Evolutionary conservation across 2,888 invertebrate species (phyloP).

Genomic region (Chironomus tentans): DNA sequence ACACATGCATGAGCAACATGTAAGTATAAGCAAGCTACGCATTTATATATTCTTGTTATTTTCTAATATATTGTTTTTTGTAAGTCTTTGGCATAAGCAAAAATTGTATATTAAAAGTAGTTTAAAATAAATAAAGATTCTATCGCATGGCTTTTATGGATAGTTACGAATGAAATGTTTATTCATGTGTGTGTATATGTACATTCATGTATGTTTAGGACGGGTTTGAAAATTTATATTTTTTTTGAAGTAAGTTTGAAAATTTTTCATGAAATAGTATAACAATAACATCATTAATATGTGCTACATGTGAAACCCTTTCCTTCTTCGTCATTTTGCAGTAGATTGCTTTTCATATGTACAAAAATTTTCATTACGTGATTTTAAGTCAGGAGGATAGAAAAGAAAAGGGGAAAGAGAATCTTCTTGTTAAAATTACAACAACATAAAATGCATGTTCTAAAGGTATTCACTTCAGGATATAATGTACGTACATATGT

Average conservation of each 20-base stretch:
- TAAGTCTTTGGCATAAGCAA: not conserved
- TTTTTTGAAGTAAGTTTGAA: not conserved
- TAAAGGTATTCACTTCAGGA: not conserved
- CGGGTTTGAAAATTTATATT: not conserved
- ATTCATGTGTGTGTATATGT: not conserved
- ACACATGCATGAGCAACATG: too few relatives aligned
- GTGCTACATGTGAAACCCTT: not conserved
- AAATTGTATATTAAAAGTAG: constrained; percentile 3
- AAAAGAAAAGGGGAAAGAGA: not conserved
- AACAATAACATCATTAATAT: not conserved
- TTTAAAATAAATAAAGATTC: constrained; percentile 23
- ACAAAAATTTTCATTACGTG: not conserved
- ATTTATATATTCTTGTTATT: too few relatives aligned
- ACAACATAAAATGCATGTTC: not conserved
- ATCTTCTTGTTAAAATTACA: not conserved
- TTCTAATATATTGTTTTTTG: too few relatives aligned
- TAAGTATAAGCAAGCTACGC: too few relatives aligned
- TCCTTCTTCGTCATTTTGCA: not conserved
- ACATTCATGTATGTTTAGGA: not conserved
- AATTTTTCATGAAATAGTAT: not conserved
- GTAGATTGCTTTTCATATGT: not conserved
- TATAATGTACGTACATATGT: too few relatives aligned
- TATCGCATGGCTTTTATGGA: not conserved
- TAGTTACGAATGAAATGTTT: not conserved
- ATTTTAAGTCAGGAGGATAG: not conserved